phyloP scores from a whole-genome alignment of 2,797 vertebrate genomes.

The Distichodus sexfasciatus region DNA sequence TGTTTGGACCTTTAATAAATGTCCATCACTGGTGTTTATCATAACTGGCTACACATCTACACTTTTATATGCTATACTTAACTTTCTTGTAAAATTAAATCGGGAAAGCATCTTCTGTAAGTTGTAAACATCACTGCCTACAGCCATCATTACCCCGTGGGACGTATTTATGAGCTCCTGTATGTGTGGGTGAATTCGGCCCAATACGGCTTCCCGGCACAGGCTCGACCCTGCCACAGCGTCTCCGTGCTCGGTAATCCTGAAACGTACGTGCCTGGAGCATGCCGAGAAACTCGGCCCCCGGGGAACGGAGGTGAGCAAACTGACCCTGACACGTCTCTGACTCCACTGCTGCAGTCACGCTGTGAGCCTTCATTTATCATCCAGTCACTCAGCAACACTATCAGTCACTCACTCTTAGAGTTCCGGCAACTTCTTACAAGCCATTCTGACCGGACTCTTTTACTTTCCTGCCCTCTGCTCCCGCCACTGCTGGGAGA shows the following conservation, averaged over 20 bases:
- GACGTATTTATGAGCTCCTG: slow-evolving; percentile 11
- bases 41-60: no score
- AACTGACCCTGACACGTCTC: slow-evolving; percentile 19
- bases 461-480: no score
- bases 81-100: not conserved
- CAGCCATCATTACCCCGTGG: not conserved
- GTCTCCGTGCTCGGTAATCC: slow-evolving; percentile 14
- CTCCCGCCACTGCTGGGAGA: slow-evolving; percentile 17
- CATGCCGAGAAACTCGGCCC: not conserved
- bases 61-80: no score
- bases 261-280: slow-evolving; percentile 21
- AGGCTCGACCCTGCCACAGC: not conserved
- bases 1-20: no score
- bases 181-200: not conserved
- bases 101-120: not conserved
- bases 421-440: slow-evolving; percentile 16
- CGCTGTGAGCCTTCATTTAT: slow-evolving; percentile 35
- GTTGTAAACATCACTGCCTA: not conserved
- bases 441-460: not conserved
- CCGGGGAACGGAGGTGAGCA: slow-evolving; percentile 22
- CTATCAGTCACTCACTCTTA: slow-evolving; percentile 48
- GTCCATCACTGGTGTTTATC: no score
- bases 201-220: slow-evolving; percentile 5
- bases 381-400: slow-evolving; percentile 41
- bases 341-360: slow-evolving; percentile 27